Evolutionary conservation across 2,113 vertebrate species (phyloP).

Genomic region (Tauraco erythrolophus): DNA sequence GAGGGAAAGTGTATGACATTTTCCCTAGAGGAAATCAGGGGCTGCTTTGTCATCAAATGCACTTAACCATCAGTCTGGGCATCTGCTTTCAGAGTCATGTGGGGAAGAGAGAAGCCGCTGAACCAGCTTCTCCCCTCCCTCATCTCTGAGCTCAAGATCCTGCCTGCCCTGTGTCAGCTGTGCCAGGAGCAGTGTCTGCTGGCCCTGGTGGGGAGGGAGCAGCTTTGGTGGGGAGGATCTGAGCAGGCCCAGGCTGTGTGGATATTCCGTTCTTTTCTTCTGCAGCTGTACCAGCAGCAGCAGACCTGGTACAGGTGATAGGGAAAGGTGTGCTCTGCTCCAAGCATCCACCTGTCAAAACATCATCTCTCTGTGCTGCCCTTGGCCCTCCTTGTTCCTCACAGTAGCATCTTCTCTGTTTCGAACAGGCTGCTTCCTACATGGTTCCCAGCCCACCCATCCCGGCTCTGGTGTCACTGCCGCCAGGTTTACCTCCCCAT

Average conservation of each 20-base stretch:
- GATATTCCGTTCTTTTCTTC: not conserved
- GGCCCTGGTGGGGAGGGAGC: not conserved
- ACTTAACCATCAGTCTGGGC: not conserved
- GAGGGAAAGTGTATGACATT: not conserved
- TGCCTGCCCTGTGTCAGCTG: not conserved
- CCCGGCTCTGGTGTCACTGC: slow-evolving; percentile 95
- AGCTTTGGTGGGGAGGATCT: not conserved
- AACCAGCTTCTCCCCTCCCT: not conserved
- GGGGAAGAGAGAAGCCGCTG: not conserved
- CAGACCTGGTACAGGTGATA: not conserved
- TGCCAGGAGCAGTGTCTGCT: not conserved
- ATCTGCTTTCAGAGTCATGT: not conserved
- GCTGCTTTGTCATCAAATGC: not conserved
- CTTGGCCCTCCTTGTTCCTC: not conserved
- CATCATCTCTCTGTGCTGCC: rapidly evolving
- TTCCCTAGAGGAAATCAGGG: not conserved
- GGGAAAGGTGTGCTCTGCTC: not conserved
- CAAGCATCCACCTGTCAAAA: not conserved
- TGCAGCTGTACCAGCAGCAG: not conserved
- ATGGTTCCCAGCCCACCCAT: slow-evolving; percentile 91
- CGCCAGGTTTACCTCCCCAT: slow-evolving; percentile 97
- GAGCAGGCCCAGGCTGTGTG: not conserved
- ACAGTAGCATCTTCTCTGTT: not conserved
- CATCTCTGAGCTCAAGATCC: not conserved
- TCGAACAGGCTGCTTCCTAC: slow-evolving; percentile 86